phyloP scores from a whole-genome alignment of 23 tunicate genomes.

The Trididemnum nubilum region DNA sequence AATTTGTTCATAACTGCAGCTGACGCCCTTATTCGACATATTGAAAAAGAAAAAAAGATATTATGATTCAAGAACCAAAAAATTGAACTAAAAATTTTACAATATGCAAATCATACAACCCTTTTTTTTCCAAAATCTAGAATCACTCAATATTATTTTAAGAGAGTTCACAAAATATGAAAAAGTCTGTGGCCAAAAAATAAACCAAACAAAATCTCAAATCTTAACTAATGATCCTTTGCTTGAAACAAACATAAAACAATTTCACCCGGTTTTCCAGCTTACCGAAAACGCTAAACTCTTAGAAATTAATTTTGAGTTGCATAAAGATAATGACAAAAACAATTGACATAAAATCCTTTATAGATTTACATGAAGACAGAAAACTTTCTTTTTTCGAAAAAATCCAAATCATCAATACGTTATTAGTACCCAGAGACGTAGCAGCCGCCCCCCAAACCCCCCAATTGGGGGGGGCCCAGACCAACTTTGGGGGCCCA shows the following conservation, averaged over 20 bases:
- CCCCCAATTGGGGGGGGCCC: too few relatives aligned
- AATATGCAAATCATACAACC: not conserved
- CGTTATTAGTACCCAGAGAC: too few relatives aligned
- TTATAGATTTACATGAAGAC: not conserved
- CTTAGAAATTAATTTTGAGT: not conserved
- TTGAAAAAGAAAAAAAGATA: not conserved
- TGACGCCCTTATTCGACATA: conserved; percentile 12
- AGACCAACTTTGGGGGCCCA: too few relatives aligned
- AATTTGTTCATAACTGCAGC: conserved; percentile 7
- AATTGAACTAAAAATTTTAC: not conserved
- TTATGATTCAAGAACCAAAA: conserved; percentile 4
- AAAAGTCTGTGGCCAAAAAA: not conserved
- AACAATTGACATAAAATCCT: not conserved
- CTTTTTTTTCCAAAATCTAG: not conserved
- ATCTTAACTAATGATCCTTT: not conserved
- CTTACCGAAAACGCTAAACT: not conserved
- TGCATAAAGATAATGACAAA: not conserved
- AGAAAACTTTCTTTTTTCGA: not conserved
- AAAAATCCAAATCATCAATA: not conserved
- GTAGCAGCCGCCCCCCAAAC: too few relatives aligned
- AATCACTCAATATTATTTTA: not conserved
- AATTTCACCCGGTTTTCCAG: not conserved
- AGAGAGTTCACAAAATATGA: not conserved
- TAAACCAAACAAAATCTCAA: not conserved
- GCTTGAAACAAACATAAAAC: too few relatives aligned